Percentiles rank a stretch among this genome's conserved stretches.
phyloP scores from a whole-genome alignment of 2,888 invertebrate genomes.

The Tolmerus cingulatus region DNA sequence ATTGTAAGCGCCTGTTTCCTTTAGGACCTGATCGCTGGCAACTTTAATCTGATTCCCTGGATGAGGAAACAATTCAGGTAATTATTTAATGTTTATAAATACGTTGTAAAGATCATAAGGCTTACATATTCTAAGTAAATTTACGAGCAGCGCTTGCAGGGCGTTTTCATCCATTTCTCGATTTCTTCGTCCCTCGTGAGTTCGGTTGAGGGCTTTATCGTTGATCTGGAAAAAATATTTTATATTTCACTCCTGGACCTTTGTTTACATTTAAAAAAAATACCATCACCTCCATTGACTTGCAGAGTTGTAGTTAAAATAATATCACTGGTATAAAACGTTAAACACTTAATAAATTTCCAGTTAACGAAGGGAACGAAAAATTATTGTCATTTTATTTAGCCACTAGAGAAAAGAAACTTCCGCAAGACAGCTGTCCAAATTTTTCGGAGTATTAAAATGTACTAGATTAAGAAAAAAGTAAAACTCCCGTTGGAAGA shows the following conservation, averaged over 20 bases:
- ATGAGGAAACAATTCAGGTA: neutral
- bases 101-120: neutral
- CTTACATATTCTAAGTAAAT: neutral
- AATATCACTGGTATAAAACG: neutral
- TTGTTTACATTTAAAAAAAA: neutral
- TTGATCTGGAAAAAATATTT: neutral
- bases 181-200: neutral
- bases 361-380: neutral
- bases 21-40: neutral
- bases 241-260: neutral
- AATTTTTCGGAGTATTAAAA: neutral
- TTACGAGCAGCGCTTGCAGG: neutral
- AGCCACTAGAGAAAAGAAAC: neutral
- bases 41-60: conserved; percentile 11
- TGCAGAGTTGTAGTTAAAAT: neutral
- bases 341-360: neutral
- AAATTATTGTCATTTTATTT: neutral
- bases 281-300: neutral
- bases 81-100: neutral
- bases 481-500: neutral
- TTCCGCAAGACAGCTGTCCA: neutral
- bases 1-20: conserved; percentile 48
- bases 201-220: neutral
- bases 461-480: neutral
- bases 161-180: neutral